Base-by-base conservation (phyloP, 2,888 invertebrate genomes). In the Strigamia transsilvanica region DNA sequence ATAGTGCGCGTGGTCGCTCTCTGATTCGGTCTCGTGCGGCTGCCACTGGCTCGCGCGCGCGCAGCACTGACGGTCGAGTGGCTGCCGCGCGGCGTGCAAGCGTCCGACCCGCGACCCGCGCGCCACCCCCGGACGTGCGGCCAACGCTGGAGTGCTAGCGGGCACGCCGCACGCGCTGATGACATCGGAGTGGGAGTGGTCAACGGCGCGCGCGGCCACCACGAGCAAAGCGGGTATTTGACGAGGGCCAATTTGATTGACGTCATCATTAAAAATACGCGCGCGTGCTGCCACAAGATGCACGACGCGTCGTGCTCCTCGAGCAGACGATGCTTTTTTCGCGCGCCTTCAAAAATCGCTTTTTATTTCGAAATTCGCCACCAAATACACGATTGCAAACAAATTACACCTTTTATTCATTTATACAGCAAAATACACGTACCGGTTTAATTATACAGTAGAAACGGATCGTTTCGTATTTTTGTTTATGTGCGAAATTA, bases 131-230 rank as follows among this genome's bases (percentile, higher is more conserved):
- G 73, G 73, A 81, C 81, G 77, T 32, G 81, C 81, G 81, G 81
- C 81, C 80, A 46, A 80, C 61, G 23, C 61, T 66, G 61, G 61
- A 66, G 61, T 41, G 80, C 80, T 80, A n/a, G 80, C 80, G 27
- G 80, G 80, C 80, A 27, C 41, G 27, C 46, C 23, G 73, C 81
- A 34, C 41, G 77, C 46, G 56, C 61, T 61, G 81, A 81, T 81
- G 81, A 81, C 81, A 81, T 77, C 81, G 81, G n/a, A 51, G 81
- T 81, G 81, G 81, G 81, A 81, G 81, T 81, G 81, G 81, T 81
- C 81, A 80, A 81, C 42, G 80, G 80, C 46, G 46, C 80, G 80
- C 80, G 80, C 80, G 80, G 80, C 80, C 80, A 80, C 56, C 80
- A 61, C 80, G 18, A 34, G 80, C 73, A 42, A 5, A 46, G 38